Conservation (phyloP, 2,113 vertebrate genomes). For the Odocoileus hemionus region DNA sequence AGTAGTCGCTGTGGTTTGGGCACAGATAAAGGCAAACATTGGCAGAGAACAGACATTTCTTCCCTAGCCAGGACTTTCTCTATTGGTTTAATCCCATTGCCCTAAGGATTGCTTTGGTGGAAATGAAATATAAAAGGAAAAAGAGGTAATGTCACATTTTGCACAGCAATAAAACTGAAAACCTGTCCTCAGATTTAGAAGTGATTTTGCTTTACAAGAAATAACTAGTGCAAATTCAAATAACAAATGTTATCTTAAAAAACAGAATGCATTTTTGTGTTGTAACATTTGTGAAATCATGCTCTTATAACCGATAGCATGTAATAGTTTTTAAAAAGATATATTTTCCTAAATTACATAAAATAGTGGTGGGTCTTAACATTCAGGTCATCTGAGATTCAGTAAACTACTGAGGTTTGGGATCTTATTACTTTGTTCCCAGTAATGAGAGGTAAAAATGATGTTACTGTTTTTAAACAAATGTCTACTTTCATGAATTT, state of each 20-base stretch:
- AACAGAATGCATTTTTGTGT: neutral
- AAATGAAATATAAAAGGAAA: conserved; percentile 30
- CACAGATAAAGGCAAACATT: conserved; percentile 38
- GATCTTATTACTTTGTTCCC: neutral
- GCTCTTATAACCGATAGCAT: neutral
- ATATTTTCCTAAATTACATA: neutral
- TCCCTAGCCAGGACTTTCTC: neutral
- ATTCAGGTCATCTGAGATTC: neutral
- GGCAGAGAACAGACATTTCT: neutral
- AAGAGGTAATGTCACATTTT: conserved; percentile 39
- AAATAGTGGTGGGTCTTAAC: neutral
- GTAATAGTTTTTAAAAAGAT: neutral
- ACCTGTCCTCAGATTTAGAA: neutral
- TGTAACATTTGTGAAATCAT: neutral
- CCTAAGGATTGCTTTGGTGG: conserved; percentile 38
- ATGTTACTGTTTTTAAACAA: neutral
- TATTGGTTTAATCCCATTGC: conserved; percentile 51
- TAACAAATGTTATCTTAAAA: neutral
- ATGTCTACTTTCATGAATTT: neutral
- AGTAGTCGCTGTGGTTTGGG: conserved; percentile 56
- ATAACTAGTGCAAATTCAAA: neutral
- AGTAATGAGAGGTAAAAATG: neutral
- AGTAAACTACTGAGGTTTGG: neutral
- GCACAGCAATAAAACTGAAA: neutral
- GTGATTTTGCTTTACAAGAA: neutral